Evolutionary conservation across 92 coral and sea anemone species (phyloP), one percentile per base, ranked within the genome.

Genomic region (Umimayanthus kanabou): DNA sequence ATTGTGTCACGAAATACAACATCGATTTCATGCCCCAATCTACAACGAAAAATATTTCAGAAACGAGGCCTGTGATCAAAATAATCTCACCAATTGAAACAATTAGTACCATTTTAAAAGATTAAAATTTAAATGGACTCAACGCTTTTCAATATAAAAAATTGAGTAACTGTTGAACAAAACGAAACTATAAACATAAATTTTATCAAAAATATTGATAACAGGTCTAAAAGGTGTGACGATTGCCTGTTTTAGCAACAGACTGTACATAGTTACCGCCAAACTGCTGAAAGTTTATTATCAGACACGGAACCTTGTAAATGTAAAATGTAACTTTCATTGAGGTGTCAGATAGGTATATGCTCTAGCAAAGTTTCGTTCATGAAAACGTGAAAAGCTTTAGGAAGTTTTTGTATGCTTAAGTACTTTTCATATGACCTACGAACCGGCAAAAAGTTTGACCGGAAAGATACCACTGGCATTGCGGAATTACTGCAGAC

Each of bases 191-290:
- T 53, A 53, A 53, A 70, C 22, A 37, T 45, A 40, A 75, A 75
- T 39, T 39, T 33, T 39, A 33, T 33, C 15, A 37, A 16, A 39
- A 16, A 74, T 37, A 39, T 43, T 37, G 14, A n/a, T 4, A 75
- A 16, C 79, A 39, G 79, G 79, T 74, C 79, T 74, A 39, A 75
- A 75, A 37, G 79, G 29, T 75, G 79, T 75, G 53, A 18, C 25
- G 40, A 37, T 73, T 73, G 37, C 15, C 79, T 37, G 49, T 6
- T 75, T 18, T 75, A 37, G 28, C 23, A 75, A 39, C 79, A 75
- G 39, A 26, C 14, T 71, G 75, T 23, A 26, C 6, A 14, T 73
- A 18, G 50, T 37, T 30, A 73, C 77, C 25, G 77, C 5, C 77
- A 71, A 45, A 45, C 49, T 1, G 49, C 49, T 45, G 49, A 45